Conservation (phyloP, 2,113 vertebrate species). For the Urocitellus parryii region DNA sequence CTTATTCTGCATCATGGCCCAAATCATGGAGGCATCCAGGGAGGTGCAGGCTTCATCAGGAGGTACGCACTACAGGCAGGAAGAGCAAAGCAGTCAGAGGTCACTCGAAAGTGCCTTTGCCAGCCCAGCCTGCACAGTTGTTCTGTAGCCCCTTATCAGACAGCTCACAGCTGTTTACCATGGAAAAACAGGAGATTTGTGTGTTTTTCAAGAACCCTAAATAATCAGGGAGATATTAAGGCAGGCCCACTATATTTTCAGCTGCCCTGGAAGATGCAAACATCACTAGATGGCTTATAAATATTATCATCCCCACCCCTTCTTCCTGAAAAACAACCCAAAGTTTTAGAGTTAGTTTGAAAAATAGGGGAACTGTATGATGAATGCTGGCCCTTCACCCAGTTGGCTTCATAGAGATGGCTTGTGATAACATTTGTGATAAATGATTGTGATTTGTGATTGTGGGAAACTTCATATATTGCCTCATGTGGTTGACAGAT, state of each 20-base stretch:
- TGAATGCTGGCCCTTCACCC: slow-evolving; percentile 14
- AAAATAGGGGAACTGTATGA: slow-evolving; percentile 40
- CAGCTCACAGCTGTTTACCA: slow-evolving; percentile 20
- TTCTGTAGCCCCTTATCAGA: slow-evolving; percentile 26
- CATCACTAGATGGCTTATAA: neutral
- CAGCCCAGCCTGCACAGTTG: neutral
- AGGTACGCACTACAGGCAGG: slow-evolving; percentile 90
- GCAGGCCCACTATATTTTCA: slow-evolving; percentile 42
- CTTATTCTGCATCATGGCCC: slow-evolving; percentile 93
- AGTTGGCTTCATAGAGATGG: neutral
- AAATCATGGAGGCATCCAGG: slow-evolving; percentile 87
- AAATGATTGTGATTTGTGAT: slow-evolving; percentile 7
- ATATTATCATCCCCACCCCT: neutral
- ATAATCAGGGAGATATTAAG: neutral
- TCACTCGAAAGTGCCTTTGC: neutral
- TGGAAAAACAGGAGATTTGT: slow-evolving; percentile 17
- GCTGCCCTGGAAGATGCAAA: slow-evolving; percentile 48
- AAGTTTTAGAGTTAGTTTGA: slow-evolving; percentile 56
- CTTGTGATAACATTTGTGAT: neutral
- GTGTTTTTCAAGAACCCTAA: slow-evolving; percentile 62
- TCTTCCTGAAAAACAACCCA: slow-evolving; percentile 45
- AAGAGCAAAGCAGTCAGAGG: slow-evolving; percentile 27
- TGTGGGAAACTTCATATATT: slow-evolving; percentile 49
- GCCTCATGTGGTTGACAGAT: slow-evolving; percentile 25
- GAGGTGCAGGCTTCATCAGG: slow-evolving; percentile 91